These are phyloP conservation scores for Spodoptera littoralis DNA, from an alignment of 2,888 invertebrate species.

Conservation along the genomic window DNA sequence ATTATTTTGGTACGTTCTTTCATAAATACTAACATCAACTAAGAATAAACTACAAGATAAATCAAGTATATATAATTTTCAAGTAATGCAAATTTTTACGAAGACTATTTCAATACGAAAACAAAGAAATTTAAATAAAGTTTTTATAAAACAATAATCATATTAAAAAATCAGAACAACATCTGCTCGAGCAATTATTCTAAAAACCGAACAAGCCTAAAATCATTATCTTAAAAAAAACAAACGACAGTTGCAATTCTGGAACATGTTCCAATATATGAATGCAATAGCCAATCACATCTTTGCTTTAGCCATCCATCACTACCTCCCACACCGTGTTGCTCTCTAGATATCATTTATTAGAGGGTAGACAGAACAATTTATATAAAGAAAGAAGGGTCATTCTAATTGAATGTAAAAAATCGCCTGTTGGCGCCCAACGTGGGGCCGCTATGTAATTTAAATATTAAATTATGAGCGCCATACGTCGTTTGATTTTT, in stretches of 20 bases:
- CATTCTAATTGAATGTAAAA: conserved; percentile 87
- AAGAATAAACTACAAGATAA: too few species aligned
- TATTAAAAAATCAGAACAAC: too few species aligned
- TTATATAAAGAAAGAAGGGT: conserved; percentile 82
- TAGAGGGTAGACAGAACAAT: conserved; percentile 83
- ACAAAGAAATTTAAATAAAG: too few species aligned
- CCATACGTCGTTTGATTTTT: conserved; percentile 62
- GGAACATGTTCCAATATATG: conserved; percentile 38
- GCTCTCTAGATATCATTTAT: conserved; percentile 79
- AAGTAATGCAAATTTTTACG: too few species aligned
- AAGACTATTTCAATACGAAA: too few species aligned
- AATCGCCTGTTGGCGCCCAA: conserved; percentile 78
- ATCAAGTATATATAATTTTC: too few species aligned
- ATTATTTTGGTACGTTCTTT: too few species aligned
- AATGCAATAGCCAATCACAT: conserved; percentile 69
- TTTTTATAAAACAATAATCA: too few species aligned
- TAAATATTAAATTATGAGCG: conserved; percentile 79
- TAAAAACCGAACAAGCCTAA: too few species aligned
- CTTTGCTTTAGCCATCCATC: conserved; percentile 71
- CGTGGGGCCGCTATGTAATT: conserved; percentile 76
- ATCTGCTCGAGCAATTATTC: too few species aligned
- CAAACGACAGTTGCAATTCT: neutral
- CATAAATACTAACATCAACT: too few species aligned
- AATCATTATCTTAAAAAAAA: too few species aligned
- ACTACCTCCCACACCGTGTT: conserved; percentile 82